phyloP scores from a whole-genome alignment of 2,113 vertebrate species.

The Nycticryphes semicollaris region DNA sequence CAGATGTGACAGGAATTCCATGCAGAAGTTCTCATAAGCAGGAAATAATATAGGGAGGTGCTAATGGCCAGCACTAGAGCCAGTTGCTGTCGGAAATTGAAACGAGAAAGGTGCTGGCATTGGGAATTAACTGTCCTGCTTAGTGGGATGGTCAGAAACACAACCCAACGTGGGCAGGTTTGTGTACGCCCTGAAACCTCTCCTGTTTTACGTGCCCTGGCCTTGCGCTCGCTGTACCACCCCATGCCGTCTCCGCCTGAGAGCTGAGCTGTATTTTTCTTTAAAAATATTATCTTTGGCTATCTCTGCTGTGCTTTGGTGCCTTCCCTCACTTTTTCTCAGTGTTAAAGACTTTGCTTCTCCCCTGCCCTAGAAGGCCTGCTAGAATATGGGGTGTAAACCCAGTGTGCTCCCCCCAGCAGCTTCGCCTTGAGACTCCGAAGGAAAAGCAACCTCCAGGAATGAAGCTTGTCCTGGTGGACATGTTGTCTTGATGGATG shows the following conservation, averaged over 20 bases:
- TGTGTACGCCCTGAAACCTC: background rate
- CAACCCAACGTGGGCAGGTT: background rate
- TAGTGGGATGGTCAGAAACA: background rate
- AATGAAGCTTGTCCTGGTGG: background rate
- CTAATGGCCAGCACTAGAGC: conserved; percentile 25
- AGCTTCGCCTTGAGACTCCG: background rate
- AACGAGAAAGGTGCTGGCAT: background rate
- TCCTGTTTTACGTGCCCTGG: background rate
- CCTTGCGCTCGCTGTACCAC: background rate
- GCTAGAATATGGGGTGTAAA: background rate
- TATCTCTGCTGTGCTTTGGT: background rate
- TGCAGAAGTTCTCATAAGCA: conserved; percentile 23
- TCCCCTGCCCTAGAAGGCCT: background rate
- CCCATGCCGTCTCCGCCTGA: background rate
- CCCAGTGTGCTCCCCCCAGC: background rate
- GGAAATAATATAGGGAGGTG: background rate
- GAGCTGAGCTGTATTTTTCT: background rate
- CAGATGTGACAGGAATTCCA: conserved; percentile 41
- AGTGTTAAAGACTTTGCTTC: background rate
- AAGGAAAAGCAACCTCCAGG: background rate
- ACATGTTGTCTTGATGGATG: no score
- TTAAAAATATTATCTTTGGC: background rate
- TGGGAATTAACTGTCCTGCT: background rate
- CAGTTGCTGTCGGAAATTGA: background rate
- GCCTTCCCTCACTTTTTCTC: background rate